A percentile compares a stretch with the other conserved stretches of the same genome.
phyloP scores from a whole-genome alignment of 2,888 invertebrate genomes.

The Cantharis rustica region DNA sequence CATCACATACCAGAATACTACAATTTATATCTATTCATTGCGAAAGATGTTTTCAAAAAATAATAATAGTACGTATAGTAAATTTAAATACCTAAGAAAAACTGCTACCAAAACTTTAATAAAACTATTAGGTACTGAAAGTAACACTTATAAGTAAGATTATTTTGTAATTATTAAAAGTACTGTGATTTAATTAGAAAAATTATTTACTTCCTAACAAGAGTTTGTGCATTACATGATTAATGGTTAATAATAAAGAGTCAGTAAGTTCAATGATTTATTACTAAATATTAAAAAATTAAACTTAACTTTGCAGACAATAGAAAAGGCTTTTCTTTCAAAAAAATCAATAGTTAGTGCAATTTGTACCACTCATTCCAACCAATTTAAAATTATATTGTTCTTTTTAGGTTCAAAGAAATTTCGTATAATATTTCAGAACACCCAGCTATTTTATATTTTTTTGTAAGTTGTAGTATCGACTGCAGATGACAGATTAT shows the following conservation, averaged over 20 bases:
- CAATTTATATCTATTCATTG: not conserved
- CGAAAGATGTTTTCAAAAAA: not conserved
- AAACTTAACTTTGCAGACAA: not conserved
- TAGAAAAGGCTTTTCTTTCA: conserved; percentile 5
- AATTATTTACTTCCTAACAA: not conserved
- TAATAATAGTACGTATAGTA: not conserved
- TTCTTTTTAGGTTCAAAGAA: conserved; percentile 5
- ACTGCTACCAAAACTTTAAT: too few relatives aligned
- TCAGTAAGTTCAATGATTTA: not conserved
- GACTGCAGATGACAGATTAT: conserved; percentile 28
- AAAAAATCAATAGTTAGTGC: conserved; percentile 18
- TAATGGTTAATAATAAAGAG: not conserved
- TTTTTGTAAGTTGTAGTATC: conserved; percentile 17
- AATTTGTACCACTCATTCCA: conserved; percentile 22
- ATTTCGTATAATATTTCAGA: not conserved
- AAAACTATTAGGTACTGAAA: too few relatives aligned
- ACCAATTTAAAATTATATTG: conserved; percentile 11
- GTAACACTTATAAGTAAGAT: too few relatives aligned
- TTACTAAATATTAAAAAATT: not conserved
- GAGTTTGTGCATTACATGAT: not conserved
- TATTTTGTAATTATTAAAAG: not conserved
- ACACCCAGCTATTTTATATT: not conserved
- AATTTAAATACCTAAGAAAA: not conserved
- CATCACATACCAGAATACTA: not conserved
- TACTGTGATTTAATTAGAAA: not conserved